Conservation (phyloP, 2,888 invertebrate genomes). For the Slavum lentiscoides region DNA sequence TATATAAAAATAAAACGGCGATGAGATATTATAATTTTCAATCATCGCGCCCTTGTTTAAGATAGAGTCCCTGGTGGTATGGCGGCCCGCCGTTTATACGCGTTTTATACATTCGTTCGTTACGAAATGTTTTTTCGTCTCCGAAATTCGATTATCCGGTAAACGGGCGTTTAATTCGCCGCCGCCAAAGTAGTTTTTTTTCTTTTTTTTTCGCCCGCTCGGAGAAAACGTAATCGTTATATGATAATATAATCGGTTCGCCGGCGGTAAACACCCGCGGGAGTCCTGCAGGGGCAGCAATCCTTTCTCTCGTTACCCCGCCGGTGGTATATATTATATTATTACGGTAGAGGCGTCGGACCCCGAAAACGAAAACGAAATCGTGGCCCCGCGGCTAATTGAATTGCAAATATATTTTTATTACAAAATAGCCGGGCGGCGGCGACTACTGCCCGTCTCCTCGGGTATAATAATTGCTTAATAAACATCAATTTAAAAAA, state of each 20-base stretch:
- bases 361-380: conserved; percentile 24
- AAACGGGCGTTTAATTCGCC: conserved; percentile 36
- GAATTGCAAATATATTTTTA: conserved; percentile 53
- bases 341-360: background rate
- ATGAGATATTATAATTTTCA: too few relatives aligned
- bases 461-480: conserved; percentile 52
- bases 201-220: background rate
- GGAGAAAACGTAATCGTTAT: background rate
- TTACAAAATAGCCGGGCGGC: conserved; percentile 47
- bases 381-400: conserved; percentile 30
- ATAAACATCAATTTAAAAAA: conserved; percentile 53
- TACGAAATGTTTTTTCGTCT: background rate
- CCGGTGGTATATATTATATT: too few relatives aligned
- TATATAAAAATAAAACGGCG: too few relatives aligned
- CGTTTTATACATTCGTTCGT: conserved; percentile 1
- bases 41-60: too few relatives aligned
- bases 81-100: too few relatives aligned
- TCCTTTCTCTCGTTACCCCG: conserved; percentile 32
- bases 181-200: background rate
- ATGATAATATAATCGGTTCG: background rate
- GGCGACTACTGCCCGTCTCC: conserved; percentile 1
- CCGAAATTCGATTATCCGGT: conserved; percentile 39
- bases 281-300: conserved; percentile 2
- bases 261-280: conserved; percentile 4
- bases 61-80: background rate